These are phyloP conservation scores for Smutsia gigantea DNA, from an alignment of 2,797 vertebrate genomes.

Conservation along the genomic window DNA sequence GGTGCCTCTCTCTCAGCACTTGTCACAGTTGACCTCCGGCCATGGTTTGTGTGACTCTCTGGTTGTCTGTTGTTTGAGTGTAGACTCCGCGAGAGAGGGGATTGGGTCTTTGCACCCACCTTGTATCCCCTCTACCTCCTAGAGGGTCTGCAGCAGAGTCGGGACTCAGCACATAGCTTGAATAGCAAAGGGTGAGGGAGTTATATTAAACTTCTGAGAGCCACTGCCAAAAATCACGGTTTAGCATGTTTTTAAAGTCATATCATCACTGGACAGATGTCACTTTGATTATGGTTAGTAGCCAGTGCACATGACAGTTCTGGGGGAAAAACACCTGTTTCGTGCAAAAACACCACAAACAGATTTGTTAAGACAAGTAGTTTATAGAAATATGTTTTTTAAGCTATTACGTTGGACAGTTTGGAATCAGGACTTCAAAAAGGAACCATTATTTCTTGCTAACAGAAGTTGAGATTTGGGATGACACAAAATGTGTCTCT, in stretches of 20 bases:
- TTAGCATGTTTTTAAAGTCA: neutral
- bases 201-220: neutral
- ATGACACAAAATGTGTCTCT: neutral
- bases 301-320: neutral
- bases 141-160: neutral
- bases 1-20: neutral
- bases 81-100: neutral
- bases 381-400: constrained; percentile 31
- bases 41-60: neutral
- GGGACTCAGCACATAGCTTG: neutral
- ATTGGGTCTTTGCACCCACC: neutral
- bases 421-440: constrained; percentile 59
- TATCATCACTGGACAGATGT: neutral
- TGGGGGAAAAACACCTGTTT: neutral
- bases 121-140: neutral
- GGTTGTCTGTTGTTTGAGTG: neutral
- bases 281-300: constrained; percentile 11
- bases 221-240: neutral
- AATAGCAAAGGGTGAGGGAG: neutral
- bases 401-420: constrained; percentile 38
- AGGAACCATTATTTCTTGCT: constrained; percentile 4
- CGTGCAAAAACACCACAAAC: constrained; percentile 50
- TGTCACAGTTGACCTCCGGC: neutral
- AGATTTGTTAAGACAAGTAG: constrained; percentile 54
- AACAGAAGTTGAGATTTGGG: constrained; percentile 51